Evolutionary conservation across 1,140 invertebrate genomes (phyloP), one percentile per base, ranked within the genome.

Genomic region (Diuraphis noxia): DNA sequence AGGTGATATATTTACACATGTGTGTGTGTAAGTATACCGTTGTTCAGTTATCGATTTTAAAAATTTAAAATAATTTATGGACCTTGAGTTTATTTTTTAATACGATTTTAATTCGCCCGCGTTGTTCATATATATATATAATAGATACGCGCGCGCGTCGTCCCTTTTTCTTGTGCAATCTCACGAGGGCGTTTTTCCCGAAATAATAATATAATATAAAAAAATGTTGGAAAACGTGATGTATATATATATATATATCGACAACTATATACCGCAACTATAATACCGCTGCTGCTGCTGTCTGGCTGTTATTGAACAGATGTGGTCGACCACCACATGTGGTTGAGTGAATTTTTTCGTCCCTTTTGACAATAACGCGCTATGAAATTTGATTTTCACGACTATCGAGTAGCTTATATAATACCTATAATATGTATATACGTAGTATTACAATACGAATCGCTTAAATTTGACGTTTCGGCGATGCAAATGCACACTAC

Each of bases 371-470:
- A 52, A 86, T 52, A 52, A 86, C 85, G 36, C 85, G 85, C 34
- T 52, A 86, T 52, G 85, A 86, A 86, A 86, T 86, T 86, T 86
- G 43, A 52, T 86, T 86, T 86, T 52, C 85, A 86, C 46, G 46
- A 86, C 46, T 52, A 38, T 52, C 85, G 17, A 41, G 30, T 43
- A 34, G n/a, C n/a, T n/a, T n/a, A n/a, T n/a, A n/a, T n/a, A n/a
- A n/a, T n/a, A n/a, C n/a, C n/a, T n/a, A 43, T n/a, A 10, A 82
- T 40, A 82, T 41, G 41, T 41, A 30, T 85, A 86, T 30, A 38
- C 6, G 21, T 17, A 30, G n/a, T 21, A 49, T 46, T 46, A 10
- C 19, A 63, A n/a, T 72, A n/a, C n/a, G 30, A 13, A 72, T 72
- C 56, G 34, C 41, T 25, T n/a, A 86, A 86, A 34, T 86, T 49